Conservation (phyloP, 2,113 vertebrate species). For the Phyllopteryx taeniolatus region DNA sequence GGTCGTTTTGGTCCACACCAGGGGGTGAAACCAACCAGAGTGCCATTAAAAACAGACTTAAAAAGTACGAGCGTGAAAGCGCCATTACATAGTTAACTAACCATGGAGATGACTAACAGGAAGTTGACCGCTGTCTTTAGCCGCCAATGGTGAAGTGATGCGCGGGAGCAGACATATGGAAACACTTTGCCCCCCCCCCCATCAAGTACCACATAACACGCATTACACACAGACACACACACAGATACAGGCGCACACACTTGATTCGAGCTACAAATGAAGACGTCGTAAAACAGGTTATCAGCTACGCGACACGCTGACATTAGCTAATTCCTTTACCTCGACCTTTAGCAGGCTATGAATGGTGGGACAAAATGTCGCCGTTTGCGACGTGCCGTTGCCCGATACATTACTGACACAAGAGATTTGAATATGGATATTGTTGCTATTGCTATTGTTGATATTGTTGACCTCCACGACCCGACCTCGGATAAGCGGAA, state of each 20-base stretch:
- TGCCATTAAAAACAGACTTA: neutral
- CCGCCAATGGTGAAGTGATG: neutral
- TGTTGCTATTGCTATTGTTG: no score
- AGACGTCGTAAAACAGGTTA: neutral
- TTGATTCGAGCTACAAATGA: slow-evolving; percentile 26
- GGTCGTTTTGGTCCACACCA: neutral
- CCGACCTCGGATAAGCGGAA: no score
- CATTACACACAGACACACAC: no score
- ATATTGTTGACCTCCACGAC: no score
- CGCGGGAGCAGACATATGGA: slow-evolving; percentile 62
- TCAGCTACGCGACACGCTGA: no score
- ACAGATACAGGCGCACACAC: slow-evolving; percentile 5
- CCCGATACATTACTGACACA: no score
- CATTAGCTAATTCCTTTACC: no score
- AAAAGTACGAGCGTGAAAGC: neutral
- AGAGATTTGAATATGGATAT: no score
- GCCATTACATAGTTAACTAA: neutral
- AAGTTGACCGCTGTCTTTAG: neutral
- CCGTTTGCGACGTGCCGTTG: no score
- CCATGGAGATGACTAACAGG: neutral
- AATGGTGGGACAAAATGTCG: no score
- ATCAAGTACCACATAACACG: slow-evolving; percentile 55
- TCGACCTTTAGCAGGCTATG: no score
- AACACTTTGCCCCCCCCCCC: slow-evolving; percentile 61
- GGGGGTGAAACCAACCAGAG: neutral